Percentiles rank a stretch among this genome's conserved stretches.
These are phyloP conservation scores for Alexandromys fortis DNA, from an alignment of 2,113 vertebrate genomes.

Conservation along the genomic window DNA sequence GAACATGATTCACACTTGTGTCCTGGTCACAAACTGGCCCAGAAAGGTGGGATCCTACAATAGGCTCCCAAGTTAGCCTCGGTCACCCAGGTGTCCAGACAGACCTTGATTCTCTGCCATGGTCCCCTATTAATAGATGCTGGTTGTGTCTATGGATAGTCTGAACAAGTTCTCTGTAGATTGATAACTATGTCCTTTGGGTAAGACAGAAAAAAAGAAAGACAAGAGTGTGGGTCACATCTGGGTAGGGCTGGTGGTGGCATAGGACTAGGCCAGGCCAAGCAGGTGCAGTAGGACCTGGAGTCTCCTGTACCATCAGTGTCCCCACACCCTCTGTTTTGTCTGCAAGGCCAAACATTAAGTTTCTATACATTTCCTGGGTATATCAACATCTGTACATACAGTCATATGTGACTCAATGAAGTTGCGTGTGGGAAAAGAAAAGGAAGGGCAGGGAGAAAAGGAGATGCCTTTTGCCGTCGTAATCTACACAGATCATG, in stretches of 20 bases:
- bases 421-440: background rate
- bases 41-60: background rate
- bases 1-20: background rate
- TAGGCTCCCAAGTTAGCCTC: background rate
- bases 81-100: background rate
- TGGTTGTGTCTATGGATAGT: background rate
- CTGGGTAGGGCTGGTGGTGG: background rate
- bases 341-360: background rate
- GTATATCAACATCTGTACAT: background rate
- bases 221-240: accelerated
- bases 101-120: background rate
- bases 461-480: background rate
- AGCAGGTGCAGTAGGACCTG: background rate
- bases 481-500: accelerated
- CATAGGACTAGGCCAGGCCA: no score
- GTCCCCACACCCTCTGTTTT: background rate
- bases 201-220: background rate
- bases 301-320: accelerated
- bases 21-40: background rate
- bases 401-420: accelerated
- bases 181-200: no score
- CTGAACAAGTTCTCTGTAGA: background rate
- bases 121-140: background rate
- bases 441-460: background rate
- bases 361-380: background rate